Conservation (phyloP, 2,888 invertebrate genomes). For the Panzeria rudis region DNA sequence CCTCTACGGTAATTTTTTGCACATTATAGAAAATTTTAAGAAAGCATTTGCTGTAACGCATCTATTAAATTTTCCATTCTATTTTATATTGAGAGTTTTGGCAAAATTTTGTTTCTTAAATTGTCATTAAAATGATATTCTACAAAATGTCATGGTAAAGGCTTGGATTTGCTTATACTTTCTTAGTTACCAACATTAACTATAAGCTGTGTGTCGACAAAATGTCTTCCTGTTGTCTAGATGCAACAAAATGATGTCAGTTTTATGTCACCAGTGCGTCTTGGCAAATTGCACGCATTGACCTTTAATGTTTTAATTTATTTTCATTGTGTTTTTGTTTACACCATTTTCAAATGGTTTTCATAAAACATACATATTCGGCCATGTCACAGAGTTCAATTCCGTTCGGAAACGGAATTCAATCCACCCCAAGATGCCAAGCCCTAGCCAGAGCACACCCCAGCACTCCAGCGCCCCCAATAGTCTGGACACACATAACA, state of each 20-base stretch:
- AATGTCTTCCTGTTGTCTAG: slow-evolving; percentile 31
- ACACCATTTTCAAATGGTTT: slow-evolving; percentile 5
- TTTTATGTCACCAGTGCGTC: slow-evolving; percentile 55
- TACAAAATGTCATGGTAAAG: neutral
- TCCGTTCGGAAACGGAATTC: too few relatives aligned
- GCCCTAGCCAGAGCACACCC: too few relatives aligned
- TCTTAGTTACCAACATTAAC: neutral
- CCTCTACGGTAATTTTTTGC: too few relatives aligned
- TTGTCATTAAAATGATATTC: neutral
- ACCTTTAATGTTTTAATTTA: slow-evolving; percentile 36
- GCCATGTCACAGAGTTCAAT: too few relatives aligned
- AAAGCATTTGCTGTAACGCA: too few relatives aligned
- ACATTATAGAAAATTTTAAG: too few relatives aligned
- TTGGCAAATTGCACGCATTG: slow-evolving; percentile 47
- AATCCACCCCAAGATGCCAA: too few relatives aligned
- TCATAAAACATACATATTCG: neutral
- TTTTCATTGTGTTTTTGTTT: slow-evolving; percentile 8
- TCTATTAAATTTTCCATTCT: too few relatives aligned
- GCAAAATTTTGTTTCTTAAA: slow-evolving; percentile 8
- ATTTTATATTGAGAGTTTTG: neutral
- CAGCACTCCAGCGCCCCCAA: too few relatives aligned
- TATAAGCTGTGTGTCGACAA: slow-evolving; percentile 33
- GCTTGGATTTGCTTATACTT: neutral
- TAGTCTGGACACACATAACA: too few relatives aligned
- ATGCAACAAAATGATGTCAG: slow-evolving; percentile 53